A percentile compares a stretch with the other conserved stretches of the same genome.
phyloP scores from a whole-genome alignment of 2,888 invertebrate species.

The Habrosyne pyritoides region DNA sequence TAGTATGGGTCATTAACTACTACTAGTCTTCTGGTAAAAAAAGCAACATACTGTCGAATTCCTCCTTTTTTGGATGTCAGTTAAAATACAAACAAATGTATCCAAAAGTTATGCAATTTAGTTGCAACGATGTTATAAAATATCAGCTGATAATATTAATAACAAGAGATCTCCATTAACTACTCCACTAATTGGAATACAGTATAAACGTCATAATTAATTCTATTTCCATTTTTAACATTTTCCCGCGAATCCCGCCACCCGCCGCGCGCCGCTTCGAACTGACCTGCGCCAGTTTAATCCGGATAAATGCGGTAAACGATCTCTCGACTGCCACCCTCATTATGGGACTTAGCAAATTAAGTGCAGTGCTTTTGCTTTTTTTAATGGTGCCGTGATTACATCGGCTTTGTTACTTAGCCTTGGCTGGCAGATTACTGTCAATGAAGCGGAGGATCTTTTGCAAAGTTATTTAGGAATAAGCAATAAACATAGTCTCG shows the following conservation, averaged over 20 bases:
- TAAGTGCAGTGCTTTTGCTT: slow-evolving; percentile 21
- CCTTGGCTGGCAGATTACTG: neutral
- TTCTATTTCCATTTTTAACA: neutral
- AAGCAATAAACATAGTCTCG: too few species aligned
- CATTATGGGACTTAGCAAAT: slow-evolving; percentile 33
- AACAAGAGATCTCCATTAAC: neutral
- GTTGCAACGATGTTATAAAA: too few species aligned
- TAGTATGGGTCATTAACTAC: too few species aligned
- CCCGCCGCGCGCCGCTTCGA: slow-evolving; percentile 6
- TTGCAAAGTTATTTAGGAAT: too few species aligned
- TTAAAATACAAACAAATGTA: too few species aligned
- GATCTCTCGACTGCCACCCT: slow-evolving; percentile 32
- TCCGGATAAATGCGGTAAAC: slow-evolving; percentile 26
- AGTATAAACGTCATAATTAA: neutral
- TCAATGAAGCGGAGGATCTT: neutral
- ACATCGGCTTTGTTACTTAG: slow-evolving; percentile 12
- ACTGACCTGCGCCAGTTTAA: slow-evolving; percentile 14
- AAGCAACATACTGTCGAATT: too few species aligned
- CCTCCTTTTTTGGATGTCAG: too few species aligned
- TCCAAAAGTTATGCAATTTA: too few species aligned
- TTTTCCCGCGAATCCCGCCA: slow-evolving; percentile 8
- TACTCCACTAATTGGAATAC: neutral
- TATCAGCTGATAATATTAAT: neutral
- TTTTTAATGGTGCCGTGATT: slow-evolving; percentile 15
- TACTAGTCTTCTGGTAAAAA: too few species aligned